phyloP scores from a whole-genome alignment of 2,113 vertebrate genomes.

The Trachemys scripta region DNA sequence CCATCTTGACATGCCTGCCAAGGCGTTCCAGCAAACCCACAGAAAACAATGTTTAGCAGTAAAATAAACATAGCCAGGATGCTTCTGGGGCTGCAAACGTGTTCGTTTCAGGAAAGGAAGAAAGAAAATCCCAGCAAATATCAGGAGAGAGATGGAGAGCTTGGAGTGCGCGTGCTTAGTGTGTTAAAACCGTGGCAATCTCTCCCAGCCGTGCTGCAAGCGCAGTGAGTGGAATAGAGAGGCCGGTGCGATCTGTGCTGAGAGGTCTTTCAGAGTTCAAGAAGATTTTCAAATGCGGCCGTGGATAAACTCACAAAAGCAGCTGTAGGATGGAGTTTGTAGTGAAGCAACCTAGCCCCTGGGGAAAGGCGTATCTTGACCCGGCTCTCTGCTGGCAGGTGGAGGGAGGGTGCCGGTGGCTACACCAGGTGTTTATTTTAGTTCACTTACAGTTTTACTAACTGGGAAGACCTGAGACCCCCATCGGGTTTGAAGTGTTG shows the following conservation, averaged over 20 bases:
- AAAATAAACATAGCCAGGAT: background rate
- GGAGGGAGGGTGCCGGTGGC: too few relatives aligned
- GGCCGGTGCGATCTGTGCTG: too few relatives aligned
- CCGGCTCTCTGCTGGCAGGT: background rate
- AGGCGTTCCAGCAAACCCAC: background rate
- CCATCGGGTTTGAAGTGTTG: background rate
- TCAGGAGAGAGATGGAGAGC: background rate
- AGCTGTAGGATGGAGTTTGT: too few relatives aligned
- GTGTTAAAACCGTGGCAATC: too few relatives aligned
- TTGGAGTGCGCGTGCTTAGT: background rate
- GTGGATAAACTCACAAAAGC: background rate
- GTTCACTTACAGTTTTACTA: background rate
- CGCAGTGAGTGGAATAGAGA: too few relatives aligned
- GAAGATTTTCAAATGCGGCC: background rate
- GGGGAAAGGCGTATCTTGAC: background rate
- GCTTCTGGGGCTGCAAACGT: background rate
- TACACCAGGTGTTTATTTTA: too few relatives aligned
- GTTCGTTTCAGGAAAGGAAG: background rate
- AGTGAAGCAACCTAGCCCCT: background rate
- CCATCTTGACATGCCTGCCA: background rate
- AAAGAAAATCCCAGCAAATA: background rate
- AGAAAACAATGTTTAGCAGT: accelerated
- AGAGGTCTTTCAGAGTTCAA: background rate
- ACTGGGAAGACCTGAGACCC: background rate
- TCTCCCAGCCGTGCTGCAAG: too few relatives aligned